Conservation (phyloP, 2,797 vertebrate genomes). For the Tiaroga cobitis region DNA sequence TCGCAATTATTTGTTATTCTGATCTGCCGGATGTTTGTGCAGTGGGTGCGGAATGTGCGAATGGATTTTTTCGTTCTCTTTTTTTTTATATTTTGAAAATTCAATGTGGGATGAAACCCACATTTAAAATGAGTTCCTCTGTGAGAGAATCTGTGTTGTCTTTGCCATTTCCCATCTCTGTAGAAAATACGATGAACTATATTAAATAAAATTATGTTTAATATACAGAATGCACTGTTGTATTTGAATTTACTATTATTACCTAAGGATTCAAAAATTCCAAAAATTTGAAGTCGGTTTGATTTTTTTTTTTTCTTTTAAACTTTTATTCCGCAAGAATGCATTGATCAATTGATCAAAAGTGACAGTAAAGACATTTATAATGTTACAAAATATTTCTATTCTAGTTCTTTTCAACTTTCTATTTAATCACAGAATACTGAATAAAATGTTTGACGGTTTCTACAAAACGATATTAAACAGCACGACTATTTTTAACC, state of each 20-base stretch:
- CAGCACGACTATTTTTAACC: background rate
- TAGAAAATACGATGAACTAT: conserved; percentile 45
- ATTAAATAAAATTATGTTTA: conserved; percentile 55
- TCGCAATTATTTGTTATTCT: conserved; percentile 45
- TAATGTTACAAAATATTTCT: background rate
- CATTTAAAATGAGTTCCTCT: conserved; percentile 59
- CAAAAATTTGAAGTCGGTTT: no score
- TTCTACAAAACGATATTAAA: background rate
- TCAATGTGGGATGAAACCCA: conserved; percentile 51
- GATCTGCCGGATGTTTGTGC: conserved; percentile 42
- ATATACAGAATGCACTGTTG: conserved; percentile 22
- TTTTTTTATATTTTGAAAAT: conserved; percentile 48
- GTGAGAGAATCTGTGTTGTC: conserved; percentile 59
- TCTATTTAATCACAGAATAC: background rate
- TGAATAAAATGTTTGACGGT: background rate
- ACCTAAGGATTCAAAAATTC: background rate
- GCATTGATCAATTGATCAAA: background rate
- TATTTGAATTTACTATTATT: background rate
- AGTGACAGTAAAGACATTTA: background rate
- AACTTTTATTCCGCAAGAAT: background rate
- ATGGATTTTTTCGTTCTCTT: conserved; percentile 27
- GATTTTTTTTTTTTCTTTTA: background rate
- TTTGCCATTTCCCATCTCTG: conserved; percentile 43
- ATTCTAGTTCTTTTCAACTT: background rate
- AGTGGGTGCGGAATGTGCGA: conserved; percentile 47